Base-by-base conservation (phyloP, 35 echinoderm and acorn worm genomes). In the Apostichopus parvimensis region DNA sequence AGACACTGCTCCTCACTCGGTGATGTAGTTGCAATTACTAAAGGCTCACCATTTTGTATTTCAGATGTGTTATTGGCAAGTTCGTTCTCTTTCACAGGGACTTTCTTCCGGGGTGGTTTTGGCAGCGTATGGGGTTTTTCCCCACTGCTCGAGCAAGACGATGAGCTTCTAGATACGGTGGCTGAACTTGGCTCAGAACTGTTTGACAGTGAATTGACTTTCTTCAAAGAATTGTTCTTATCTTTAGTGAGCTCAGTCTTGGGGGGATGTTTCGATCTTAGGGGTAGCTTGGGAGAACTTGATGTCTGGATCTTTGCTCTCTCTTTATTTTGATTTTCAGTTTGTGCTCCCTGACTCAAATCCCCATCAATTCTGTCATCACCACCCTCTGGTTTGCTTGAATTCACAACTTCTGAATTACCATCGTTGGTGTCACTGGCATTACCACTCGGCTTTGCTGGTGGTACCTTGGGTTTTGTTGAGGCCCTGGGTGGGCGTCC, bases 41-140 rank as follows among this genome's bases (percentile, higher is more conserved):
- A 8, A 8, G 58, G 7, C 58, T 61, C 58, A 9, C 58, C 58
- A 61, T 61, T 61, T 83, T 57, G 17, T 17, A 28, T 83, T 57
- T 18, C 80, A 55, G 13, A 83, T 14, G 53, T 56, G 80, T 15
- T 55, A 56, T 56, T 83, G 17, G 80, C 17, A 13, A 57, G 80
- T 57, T 52, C 28, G 25, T 26, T 6, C 52, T 54, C 53, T 55
- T 12, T 52, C 20, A n/a, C 11, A 0, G 0, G 11, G 18, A 56
- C 52, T 57, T 83, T 83, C 54, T 83, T 83, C 56, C 13, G 45
- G 10, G 80, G 80, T 18, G 80, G 80, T 56, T 83, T 83, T 17
- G 80, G 80, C 80, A 52, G 55, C 5, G 80, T 83, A 4, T 15
- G 54, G 18, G 80, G 80, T 28, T 53, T 83, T 14, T 57, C 80